These are phyloP conservation scores for Patiria miniata DNA, from an alignment of 35 echinoderm and acorn worm genomes.

Conservation along the genomic window DNA sequence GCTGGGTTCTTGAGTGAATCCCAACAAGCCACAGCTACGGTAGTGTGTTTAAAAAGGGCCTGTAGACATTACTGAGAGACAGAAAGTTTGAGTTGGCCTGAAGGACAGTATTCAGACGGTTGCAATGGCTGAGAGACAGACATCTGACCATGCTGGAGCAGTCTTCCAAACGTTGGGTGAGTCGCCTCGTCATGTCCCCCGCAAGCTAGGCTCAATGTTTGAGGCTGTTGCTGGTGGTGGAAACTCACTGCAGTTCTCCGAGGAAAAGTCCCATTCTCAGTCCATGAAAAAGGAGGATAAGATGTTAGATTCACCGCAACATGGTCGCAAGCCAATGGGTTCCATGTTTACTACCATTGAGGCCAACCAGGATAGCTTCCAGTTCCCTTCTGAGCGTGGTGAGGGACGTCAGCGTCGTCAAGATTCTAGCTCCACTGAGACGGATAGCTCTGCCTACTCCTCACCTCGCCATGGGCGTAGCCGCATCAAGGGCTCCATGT, in stretches of 20 bases:
- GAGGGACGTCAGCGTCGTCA: slow-evolving; percentile 34
- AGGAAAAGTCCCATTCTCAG: slow-evolving; percentile 35
- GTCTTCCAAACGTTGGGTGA: slow-evolving; percentile 55
- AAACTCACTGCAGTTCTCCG: slow-evolving; percentile 76
- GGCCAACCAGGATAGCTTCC: slow-evolving; percentile 64
- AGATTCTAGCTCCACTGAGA: slow-evolving; percentile 16
- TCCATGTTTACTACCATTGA: slow-evolving; percentile 54
- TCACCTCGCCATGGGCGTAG: slow-evolving; percentile 37
- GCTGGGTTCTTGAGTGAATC: too few relatives aligned
- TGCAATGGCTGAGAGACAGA: slow-evolving; percentile 50
- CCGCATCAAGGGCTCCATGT: slow-evolving; percentile 58
- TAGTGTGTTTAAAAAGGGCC: too few relatives aligned
- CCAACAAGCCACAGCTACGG: too few relatives aligned
- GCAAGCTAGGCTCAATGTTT: slow-evolving; percentile 66
- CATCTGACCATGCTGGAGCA: slow-evolving; percentile 9
- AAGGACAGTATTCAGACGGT: not conserved
- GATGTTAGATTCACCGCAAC: slow-evolving; percentile 36
- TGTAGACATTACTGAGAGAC: too few relatives aligned
- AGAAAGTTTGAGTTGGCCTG: too few relatives aligned
- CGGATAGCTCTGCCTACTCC: not conserved
- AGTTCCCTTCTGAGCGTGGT: slow-evolving; percentile 78
- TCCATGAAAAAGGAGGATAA: not conserved
- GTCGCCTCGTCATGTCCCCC: slow-evolving; percentile 23
- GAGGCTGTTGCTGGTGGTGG: slow-evolving; percentile 63
- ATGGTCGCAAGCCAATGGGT: slow-evolving; percentile 29